Base-by-base conservation (phyloP, 2,888 invertebrate genomes). In the Drosophila mimetica region DNA sequence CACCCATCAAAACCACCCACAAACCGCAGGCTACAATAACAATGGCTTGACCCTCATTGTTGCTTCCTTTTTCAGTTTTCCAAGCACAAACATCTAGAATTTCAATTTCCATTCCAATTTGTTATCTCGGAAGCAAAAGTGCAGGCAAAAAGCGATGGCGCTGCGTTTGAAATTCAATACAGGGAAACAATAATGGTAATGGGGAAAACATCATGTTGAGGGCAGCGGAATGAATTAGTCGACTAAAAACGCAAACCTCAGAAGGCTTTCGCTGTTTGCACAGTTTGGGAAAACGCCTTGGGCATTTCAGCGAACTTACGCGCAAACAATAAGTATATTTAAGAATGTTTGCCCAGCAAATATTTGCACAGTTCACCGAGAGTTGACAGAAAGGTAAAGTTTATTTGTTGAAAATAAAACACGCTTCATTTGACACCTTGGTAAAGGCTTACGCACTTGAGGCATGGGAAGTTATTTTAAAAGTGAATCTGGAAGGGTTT, bases 111-210 rank as follows among this genome's bases (percentile, higher is more conserved):
- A 78, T 80, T 76, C 28, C 51, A 65, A 71, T 71, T 71, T 65
- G 74, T 67, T 71, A 80, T 76, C 78, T 77, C 74, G 81, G 78
- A 86, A 84, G 80, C 81, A 75, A 79, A 75, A 83, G 75, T 79
- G 80, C 71, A 79, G 60, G 57, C 65, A 46, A 9, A 65, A 46
- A 30, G 13, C 32, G 41, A 13, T 41, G 55, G 57, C 71, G 66
- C 66, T 72, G 36, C 71, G 52, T 64, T 51, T 71, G 61, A 61
- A 61, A 76, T 47, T 28, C n/a, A 41, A 60, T 60, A 54, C 30
- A 18, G 41, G 66, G 44, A 72, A 53, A 20, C 37, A 54, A 13
- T 70, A n/a, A 16, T 9, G 37, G 59, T 25, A 25, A 25, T 25
- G 25, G 25, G 39, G 54, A 52, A 46, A n/a, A n/a, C n/a, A n/a